Conservation (phyloP, 2,888 invertebrate species). For the Microplitis deprimator region DNA sequence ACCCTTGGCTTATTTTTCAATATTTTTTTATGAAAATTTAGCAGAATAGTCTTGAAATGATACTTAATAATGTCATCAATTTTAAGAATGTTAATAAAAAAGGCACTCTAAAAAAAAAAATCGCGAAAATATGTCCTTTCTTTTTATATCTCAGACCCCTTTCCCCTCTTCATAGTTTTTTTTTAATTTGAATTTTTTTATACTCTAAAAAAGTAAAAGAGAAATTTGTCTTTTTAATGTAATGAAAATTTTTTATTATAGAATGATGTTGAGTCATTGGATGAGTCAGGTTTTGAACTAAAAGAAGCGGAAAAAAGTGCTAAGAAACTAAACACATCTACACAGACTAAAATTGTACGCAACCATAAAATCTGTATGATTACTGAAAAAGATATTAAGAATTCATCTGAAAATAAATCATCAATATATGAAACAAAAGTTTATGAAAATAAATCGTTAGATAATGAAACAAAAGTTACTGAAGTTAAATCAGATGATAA, state of each 20-base stretch:
- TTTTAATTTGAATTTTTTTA: too few species aligned
- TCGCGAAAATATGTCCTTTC: too few species aligned
- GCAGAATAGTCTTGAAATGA: too few species aligned
- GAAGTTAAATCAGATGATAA: not conserved
- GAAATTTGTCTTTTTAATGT: too few species aligned
- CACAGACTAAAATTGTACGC: not conserved
- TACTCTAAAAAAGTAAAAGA: too few species aligned
- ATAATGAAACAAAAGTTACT: not conserved
- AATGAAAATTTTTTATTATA: not conserved
- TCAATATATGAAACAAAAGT: not conserved
- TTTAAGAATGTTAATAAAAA: too few species aligned
- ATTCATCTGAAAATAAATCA: not conserved
- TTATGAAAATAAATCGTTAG: not conserved
- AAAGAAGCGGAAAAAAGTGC: not conserved
- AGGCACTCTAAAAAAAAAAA: too few species aligned
- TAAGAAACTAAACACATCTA: not conserved
- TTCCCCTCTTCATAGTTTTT: too few species aligned
- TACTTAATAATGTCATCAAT: too few species aligned
- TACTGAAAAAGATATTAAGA: not conserved
- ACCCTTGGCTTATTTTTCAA: too few species aligned
- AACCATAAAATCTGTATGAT: not conserved
- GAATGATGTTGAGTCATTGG: not conserved
- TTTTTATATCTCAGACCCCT: too few species aligned
- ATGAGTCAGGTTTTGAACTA: not conserved
- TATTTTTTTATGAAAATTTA: too few species aligned